Conservation (phyloP, 2,797 vertebrate species). For the Liasis olivaceus region DNA sequence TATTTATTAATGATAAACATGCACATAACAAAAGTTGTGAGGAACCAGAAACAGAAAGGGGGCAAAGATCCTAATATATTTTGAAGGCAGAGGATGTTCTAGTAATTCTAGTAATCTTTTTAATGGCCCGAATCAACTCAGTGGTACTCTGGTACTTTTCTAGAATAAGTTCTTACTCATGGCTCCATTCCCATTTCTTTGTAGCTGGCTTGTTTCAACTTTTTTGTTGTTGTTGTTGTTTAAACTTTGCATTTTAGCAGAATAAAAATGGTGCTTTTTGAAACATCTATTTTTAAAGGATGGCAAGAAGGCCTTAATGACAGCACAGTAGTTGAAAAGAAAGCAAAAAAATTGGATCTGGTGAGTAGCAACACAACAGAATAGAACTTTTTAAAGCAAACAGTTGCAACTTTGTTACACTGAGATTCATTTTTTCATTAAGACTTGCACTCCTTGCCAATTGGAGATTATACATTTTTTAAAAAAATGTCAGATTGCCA, state of each 20-base stretch:
- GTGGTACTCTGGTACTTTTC: neutral
- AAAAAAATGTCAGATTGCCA: conserved; percentile 55
- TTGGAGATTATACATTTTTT: conserved; percentile 50
- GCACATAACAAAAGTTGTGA: neutral
- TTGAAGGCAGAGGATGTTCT: neutral
- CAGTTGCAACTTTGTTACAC: conserved; percentile 54
- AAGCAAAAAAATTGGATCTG: conserved; percentile 29
- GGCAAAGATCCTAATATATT: neutral
- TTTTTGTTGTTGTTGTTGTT: too few species aligned
- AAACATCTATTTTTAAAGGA: neutral
- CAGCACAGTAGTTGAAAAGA: neutral
- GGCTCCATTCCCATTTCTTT: neutral
- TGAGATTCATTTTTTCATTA: conserved; percentile 63
- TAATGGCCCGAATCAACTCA: neutral
- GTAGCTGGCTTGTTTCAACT: neutral
- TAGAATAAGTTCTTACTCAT: neutral
- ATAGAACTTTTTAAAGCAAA: conserved; percentile 57
- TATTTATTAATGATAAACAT: neutral
- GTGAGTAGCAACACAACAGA: conserved; percentile 32
- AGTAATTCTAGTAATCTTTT: neutral
- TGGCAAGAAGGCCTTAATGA: neutral
- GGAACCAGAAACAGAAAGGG: neutral
- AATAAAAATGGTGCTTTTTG: neutral
- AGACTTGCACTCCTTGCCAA: conserved; percentile 52
- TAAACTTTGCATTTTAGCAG: neutral